Conservation (phyloP, 2,888 invertebrate genomes). For the Tenthredo scrophulariae region DNA sequence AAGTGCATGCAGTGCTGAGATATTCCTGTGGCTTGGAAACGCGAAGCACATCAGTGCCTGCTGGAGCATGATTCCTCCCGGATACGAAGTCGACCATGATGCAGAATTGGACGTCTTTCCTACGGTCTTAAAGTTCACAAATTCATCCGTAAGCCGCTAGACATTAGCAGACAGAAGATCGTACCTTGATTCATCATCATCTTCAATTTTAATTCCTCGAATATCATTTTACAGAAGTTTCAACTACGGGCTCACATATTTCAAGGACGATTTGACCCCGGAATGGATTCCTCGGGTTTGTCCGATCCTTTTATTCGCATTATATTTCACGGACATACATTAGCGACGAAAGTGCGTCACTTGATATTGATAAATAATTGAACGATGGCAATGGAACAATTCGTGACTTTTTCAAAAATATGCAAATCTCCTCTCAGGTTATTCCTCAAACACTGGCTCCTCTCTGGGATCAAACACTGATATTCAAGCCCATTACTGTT, state of each 20-base stretch:
- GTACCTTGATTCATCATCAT: constrained; percentile 58
- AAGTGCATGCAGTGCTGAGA: constrained; percentile 71
- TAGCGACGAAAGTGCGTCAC: constrained; percentile 76
- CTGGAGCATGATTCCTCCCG: constrained; percentile 73
- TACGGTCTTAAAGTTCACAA: constrained; percentile 70
- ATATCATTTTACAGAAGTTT: constrained; percentile 78
- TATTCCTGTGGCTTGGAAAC: constrained; percentile 74
- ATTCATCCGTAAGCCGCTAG: constrained; percentile 64
- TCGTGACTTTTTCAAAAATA: not conserved
- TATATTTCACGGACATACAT: constrained; percentile 74
- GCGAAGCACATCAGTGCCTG: constrained; percentile 67
- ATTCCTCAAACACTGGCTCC: constrained; percentile 80
- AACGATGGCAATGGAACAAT: not conserved
- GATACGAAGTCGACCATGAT: constrained; percentile 69
- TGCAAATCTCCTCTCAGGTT: constrained; percentile 66
- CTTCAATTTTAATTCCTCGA: constrained; percentile 66
- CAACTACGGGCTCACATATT: constrained; percentile 84
- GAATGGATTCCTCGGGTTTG: constrained; percentile 79
- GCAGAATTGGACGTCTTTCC: constrained; percentile 67
- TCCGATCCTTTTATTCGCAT: constrained; percentile 80
- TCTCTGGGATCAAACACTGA: constrained; percentile 82
- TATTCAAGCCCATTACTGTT: constrained; percentile 77
- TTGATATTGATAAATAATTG: constrained; percentile 49
- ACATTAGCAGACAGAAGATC: constrained; percentile 59
- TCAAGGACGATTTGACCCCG: constrained; percentile 83